These are phyloP conservation scores for Prinia subflava DNA, from an alignment of 2,113 vertebrate species.

Conservation along the genomic window DNA sequence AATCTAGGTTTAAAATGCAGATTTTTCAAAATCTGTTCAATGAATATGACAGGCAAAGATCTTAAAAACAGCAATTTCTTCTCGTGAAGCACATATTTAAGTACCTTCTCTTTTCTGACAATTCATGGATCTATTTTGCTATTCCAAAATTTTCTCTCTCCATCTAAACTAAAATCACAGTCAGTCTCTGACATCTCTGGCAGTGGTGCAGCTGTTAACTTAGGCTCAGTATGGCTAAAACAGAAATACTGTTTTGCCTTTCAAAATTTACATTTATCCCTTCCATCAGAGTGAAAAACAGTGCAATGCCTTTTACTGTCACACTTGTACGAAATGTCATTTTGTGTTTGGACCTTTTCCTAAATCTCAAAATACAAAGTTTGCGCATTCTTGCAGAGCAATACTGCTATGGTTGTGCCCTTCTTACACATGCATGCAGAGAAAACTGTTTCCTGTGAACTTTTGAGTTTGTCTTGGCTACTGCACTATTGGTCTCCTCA, in stretches of 20 bases:
- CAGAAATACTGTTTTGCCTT: not conserved
- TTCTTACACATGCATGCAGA: not conserved
- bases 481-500: not conserved
- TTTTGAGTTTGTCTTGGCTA: not conserved
- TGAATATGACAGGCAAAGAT: not conserved
- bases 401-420: not conserved
- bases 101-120: not conserved
- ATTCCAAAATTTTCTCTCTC: not conserved
- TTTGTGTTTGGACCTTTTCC: not conserved
- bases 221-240: not conserved
- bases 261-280: not conserved
- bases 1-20: not conserved
- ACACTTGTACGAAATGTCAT: not conserved
- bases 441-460: not conserved
- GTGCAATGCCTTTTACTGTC: not conserved
- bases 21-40: not conserved
- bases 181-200: not conserved
- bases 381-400: not conserved
- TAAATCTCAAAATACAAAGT: not conserved
- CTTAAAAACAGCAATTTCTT: not conserved
- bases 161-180: no score
- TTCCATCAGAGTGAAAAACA: not conserved
- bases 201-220: not conserved
- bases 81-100: not conserved
- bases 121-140: not conserved